Conservation (phyloP, 1,140 invertebrate genomes). For the Dinoponera quadriceps region DNA sequence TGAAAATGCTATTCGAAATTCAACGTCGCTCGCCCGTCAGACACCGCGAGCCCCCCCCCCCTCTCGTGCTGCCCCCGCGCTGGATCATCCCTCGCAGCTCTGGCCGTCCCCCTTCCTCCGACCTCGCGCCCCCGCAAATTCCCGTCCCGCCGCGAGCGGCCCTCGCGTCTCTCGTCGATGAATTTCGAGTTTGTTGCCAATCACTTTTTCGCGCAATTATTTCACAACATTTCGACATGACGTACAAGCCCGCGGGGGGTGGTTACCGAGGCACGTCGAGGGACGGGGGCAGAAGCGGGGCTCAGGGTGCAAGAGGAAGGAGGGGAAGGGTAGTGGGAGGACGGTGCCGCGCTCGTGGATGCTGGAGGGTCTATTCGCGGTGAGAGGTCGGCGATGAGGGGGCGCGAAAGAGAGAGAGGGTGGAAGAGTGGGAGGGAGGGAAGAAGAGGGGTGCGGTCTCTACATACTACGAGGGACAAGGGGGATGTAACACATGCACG, state of each 20-base stretch:
- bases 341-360: slow-evolving; percentile 54
- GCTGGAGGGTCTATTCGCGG: slow-evolving; percentile 72
- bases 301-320: neutral
- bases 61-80: neutral
- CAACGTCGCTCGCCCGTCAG: slow-evolving; percentile 74
- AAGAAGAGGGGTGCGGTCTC: slow-evolving; percentile 56
- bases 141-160: slow-evolving; percentile 56
- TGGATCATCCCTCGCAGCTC: slow-evolving; percentile 44
- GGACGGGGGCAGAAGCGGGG: slow-evolving; percentile 25
- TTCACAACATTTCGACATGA: slow-evolving; percentile 84
- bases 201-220: slow-evolving; percentile 84
- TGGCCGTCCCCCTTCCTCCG: slow-evolving; percentile 13
- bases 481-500: slow-evolving; percentile 84
- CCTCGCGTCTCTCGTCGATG: slow-evolving; percentile 74
- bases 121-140: slow-evolving; percentile 23
- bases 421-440: slow-evolving; percentile 13
- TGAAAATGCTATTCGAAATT: slow-evolving; percentile 76
- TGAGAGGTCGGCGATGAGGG: slow-evolving; percentile 60
- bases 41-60: slow-evolving; percentile 56
- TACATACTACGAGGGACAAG: slow-evolving; percentile 34
- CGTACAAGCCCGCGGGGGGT: slow-evolving; percentile 72
- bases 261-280: slow-evolving; percentile 32
- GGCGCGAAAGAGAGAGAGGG: neutral
- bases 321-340: slow-evolving; percentile 52
- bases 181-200: slow-evolving; percentile 82